Evolutionary conservation across 2,797 vertebrate species (phyloP).

Genomic region (Spinibarbus caldwelli): DNA sequence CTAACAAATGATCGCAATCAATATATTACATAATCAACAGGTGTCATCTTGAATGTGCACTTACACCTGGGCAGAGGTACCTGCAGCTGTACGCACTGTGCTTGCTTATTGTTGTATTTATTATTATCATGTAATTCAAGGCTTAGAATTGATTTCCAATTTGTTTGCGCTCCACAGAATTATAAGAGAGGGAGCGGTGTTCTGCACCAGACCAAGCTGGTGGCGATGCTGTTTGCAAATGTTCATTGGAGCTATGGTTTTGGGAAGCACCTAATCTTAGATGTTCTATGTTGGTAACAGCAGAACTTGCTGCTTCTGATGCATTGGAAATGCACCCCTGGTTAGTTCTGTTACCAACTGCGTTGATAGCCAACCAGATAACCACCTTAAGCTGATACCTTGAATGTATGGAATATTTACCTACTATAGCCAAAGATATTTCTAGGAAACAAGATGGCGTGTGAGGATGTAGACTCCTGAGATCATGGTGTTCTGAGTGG

Average conservation of each 20-base stretch:
- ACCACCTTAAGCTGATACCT: neutral
- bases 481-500: neutral
- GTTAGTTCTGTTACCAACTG: neutral
- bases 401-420: neutral
- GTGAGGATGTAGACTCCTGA: neutral
- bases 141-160: conserved; percentile 7
- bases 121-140: neutral
- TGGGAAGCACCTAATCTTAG: no score
- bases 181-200: neutral
- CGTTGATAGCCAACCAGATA: neutral
- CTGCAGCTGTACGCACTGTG: neutral
- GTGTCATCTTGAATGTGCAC: neutral
- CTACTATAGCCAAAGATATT: neutral
- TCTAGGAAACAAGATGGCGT: neutral
- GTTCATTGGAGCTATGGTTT: neutral
- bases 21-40: conserved; percentile 23
- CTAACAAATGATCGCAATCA: conserved; percentile 13
- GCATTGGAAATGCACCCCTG: neutral
- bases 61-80: neutral
- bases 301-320: no score
- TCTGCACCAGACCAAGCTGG: neutral
- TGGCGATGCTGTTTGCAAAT: neutral
- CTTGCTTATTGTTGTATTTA: neutral
- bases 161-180: neutral
- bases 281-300: no score